A percentile compares a stretch with the other conserved stretches of the same genome.
phyloP scores from a whole-genome alignment of 2,888 invertebrate species.

The Yponomeuta cagnagella region DNA sequence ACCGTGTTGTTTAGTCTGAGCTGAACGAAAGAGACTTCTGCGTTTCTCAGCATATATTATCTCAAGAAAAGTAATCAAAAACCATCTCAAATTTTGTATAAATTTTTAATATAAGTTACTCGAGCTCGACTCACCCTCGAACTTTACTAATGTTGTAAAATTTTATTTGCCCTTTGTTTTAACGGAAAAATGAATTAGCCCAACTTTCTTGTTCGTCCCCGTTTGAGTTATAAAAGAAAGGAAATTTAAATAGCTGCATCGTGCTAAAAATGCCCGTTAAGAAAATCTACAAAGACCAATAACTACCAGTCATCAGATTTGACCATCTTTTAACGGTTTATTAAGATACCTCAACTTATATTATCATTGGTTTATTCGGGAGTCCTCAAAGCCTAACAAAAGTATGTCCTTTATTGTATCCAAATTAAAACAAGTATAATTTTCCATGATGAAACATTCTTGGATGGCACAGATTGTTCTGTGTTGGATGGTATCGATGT shows the following conservation, averaged over 20 bases:
- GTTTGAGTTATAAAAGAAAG: slow-evolving; percentile 30
- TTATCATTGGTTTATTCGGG: no score
- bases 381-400: no score
- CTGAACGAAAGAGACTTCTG: no score
- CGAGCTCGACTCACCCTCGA: slow-evolving; percentile 27
- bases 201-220: slow-evolving; percentile 31
- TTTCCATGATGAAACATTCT: background rate
- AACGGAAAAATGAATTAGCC: slow-evolving; percentile 32
- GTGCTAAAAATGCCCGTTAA: background rate
- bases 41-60: background rate
- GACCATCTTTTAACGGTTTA: background rate
- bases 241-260: slow-evolving; percentile 18
- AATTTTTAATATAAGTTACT: slow-evolving; percentile 46
- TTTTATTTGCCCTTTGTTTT: slow-evolving; percentile 27
- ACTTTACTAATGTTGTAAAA: slow-evolving; percentile 39
- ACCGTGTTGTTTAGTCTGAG: no score
- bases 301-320: background rate
- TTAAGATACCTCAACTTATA: no score
- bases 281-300: background rate
- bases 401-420: background rate
- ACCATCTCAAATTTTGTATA: slow-evolving; percentile 36
- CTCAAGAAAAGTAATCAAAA: slow-evolving; percentile 15
- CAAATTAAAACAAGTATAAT: background rate
- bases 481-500: no score
- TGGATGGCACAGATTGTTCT: no score